These are phyloP conservation scores for Amblyopsis hoosieri DNA, from an alignment of 2,797 vertebrate genomes.

Conservation along the genomic window DNA sequence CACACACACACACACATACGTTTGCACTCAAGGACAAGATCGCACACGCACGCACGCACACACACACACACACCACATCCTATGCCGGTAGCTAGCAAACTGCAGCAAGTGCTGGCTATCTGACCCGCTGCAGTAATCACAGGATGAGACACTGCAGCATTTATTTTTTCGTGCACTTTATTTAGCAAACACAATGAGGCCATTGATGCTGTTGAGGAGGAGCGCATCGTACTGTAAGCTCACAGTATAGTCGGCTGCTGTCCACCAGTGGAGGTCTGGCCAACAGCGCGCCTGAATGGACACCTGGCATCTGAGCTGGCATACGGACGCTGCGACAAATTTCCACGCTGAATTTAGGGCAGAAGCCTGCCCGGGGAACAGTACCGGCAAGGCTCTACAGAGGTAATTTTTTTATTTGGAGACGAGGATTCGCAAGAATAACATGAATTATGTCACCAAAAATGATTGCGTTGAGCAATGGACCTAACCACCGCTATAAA, in stretches of 20 bases:
- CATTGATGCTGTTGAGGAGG: conserved; percentile 29
- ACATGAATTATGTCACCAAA: conserved; percentile 11
- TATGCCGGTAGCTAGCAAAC: conserved; percentile 64
- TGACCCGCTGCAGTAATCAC: conserved; percentile 61
- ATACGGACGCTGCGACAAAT: conserved; percentile 39
- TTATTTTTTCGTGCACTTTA: conserved; percentile 43
- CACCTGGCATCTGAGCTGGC: conserved; percentile 17
- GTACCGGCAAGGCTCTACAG: conserved; percentile 34
- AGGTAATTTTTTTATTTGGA: conserved; percentile 33
- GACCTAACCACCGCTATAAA: conserved; percentile 24
- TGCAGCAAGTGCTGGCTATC: conserved; percentile 57
- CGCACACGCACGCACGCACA: conserved; percentile 16
- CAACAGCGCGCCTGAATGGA: conserved; percentile 31
- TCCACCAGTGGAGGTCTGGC: conserved; percentile 16
- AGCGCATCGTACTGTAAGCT: conserved; percentile 15
- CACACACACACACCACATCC: conserved; percentile 37
- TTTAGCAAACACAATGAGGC: conserved; percentile 54
- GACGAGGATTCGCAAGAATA: conserved; percentile 30
- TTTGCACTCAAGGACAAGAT: conserved; percentile 2
- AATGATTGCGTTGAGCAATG: conserved; percentile 19
- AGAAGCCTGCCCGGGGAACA: conserved; percentile 32
- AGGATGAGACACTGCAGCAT: conserved; percentile 63
- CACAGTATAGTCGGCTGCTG: conserved; percentile 19
- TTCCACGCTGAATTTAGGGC: conserved; percentile 30
- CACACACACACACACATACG: neutral